Conservation (phyloP, 1,140 invertebrate species). For the Nasonia longicornis region DNA sequence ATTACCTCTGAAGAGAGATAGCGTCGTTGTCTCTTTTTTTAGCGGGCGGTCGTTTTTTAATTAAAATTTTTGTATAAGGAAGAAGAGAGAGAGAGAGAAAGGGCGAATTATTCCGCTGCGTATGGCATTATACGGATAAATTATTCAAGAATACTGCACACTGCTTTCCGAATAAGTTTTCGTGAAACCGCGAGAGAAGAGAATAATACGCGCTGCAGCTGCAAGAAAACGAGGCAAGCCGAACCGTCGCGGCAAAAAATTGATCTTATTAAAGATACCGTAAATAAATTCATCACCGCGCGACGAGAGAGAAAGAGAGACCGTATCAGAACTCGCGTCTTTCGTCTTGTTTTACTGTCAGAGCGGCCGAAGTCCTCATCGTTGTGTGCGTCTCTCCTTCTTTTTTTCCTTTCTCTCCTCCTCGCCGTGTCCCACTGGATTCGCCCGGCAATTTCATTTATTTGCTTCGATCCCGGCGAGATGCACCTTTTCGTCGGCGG, state of each 20-base stretch:
- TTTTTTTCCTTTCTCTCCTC: not conserved
- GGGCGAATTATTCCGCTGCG: not conserved
- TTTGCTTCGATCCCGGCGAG: slow-evolving; percentile 18
- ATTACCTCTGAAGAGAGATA: too few relatives aligned
- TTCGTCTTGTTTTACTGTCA: slow-evolving; percentile 15
- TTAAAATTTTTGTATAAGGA: not conserved
- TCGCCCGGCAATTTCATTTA: slow-evolving; percentile 36
- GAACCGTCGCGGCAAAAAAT: not conserved
- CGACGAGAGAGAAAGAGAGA: not conserved
- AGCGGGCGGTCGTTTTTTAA: not conserved
- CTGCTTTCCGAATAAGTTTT: too few relatives aligned
- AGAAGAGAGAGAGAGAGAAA: not conserved
- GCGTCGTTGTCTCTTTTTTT: too few relatives aligned
- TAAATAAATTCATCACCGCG: slow-evolving; percentile 35
- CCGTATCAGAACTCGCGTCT: not conserved
- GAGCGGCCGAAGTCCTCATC: not conserved
- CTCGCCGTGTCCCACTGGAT: not conserved
- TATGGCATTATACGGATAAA: not conserved
- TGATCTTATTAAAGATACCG: slow-evolving; percentile 24
- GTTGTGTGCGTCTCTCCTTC: not conserved
- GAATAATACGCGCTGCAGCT: too few relatives aligned
- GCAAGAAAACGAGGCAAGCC: too few relatives aligned
- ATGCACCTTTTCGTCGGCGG: slow-evolving; percentile 28
- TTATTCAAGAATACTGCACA: not conserved
- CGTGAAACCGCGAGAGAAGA: too few relatives aligned